A percentile compares a stretch with the other conserved stretches of the same genome.
Evolutionary conservation across 1,140 invertebrate genomes (phyloP).

Genomic region (Bombyx mandarina): DNA sequence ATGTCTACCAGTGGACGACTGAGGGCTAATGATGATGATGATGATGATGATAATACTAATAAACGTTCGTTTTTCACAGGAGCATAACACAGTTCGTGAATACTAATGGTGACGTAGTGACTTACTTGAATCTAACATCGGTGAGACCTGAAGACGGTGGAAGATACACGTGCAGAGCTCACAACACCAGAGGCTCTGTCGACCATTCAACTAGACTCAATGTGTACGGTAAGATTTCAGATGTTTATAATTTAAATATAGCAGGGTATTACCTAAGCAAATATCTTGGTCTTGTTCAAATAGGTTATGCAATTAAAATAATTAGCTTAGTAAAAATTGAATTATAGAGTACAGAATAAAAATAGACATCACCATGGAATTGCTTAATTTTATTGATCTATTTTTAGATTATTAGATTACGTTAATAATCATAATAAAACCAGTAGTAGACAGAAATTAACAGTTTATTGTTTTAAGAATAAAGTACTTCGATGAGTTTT

Average conservation of each 20-base stretch:
- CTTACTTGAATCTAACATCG: slow-evolving; percentile 88
- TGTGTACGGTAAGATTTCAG: slow-evolving; percentile 81
- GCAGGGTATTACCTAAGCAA: neutral
- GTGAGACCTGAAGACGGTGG: slow-evolving; percentile 86
- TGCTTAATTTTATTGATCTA: no score
- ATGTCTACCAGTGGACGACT: no score
- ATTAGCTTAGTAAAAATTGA: no score
- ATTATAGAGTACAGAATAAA: no score
- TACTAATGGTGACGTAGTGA: slow-evolving; percentile 85
- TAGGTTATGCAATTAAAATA: neutral
- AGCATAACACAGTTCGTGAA: slow-evolving; percentile 79
- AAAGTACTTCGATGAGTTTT: no score
- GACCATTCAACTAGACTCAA: slow-evolving; percentile 84
- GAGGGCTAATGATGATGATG: no score
- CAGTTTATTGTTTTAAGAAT: no score
- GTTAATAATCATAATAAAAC: no score
- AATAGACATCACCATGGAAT: no score
- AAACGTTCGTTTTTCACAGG: slow-evolving; percentile 21
- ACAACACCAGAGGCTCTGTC: slow-evolving; percentile 80
- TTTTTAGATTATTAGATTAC: no score
- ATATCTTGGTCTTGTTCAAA: neutral
- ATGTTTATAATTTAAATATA: neutral
- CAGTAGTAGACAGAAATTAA: no score
- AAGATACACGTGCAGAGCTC: slow-evolving; percentile 84
- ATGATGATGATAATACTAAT: no score